Evolutionary conservation across 2,888 invertebrate genomes (phyloP).

Genomic region (Teleogryllus oceanicus): DNA sequence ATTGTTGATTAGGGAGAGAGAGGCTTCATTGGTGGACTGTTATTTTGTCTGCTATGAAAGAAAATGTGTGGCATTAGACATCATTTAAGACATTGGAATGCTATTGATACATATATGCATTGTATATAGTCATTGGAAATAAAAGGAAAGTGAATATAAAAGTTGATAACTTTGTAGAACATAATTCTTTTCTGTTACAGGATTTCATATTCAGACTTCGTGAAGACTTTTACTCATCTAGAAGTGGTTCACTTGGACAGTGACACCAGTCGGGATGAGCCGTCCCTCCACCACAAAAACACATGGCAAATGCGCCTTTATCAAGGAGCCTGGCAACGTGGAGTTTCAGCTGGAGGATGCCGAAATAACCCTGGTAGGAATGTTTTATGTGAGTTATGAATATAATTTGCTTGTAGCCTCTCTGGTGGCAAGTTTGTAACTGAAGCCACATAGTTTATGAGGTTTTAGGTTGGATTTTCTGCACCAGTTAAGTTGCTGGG

Average conservation of each 20-base stretch:
- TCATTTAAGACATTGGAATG: too few relatives aligned
- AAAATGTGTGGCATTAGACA: too few relatives aligned
- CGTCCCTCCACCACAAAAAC: slow-evolving; percentile 69
- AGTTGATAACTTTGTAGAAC: background rate
- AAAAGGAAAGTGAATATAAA: too few relatives aligned
- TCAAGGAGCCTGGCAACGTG: slow-evolving; percentile 81
- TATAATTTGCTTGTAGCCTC: too few relatives aligned
- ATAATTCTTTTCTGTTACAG: slow-evolving; percentile 47
- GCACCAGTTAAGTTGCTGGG: too few relatives aligned
- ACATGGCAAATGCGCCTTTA: slow-evolving; percentile 86
- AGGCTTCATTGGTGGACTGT: too few relatives aligned
- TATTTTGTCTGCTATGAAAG: too few relatives aligned
- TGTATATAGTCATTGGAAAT: too few relatives aligned
- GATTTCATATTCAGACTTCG: slow-evolving; percentile 80
- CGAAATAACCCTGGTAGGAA: slow-evolving; percentile 70
- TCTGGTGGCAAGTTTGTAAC: too few relatives aligned
- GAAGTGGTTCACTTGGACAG: slow-evolving; percentile 83
- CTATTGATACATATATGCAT: too few relatives aligned
- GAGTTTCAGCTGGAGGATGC: slow-evolving; percentile 87
- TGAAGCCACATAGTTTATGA: background rate
- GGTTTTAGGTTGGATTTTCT: background rate
- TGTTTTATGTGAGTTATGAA: too few relatives aligned
- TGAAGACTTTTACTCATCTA: slow-evolving; percentile 74
- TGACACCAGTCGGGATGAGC: slow-evolving; percentile 82
- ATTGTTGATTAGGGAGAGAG: too few relatives aligned